Evolutionary conservation across 2,888 invertebrate genomes (phyloP), one percentile per base, ranked within the genome.

Genomic region (Sminthurides aquaticus): DNA sequence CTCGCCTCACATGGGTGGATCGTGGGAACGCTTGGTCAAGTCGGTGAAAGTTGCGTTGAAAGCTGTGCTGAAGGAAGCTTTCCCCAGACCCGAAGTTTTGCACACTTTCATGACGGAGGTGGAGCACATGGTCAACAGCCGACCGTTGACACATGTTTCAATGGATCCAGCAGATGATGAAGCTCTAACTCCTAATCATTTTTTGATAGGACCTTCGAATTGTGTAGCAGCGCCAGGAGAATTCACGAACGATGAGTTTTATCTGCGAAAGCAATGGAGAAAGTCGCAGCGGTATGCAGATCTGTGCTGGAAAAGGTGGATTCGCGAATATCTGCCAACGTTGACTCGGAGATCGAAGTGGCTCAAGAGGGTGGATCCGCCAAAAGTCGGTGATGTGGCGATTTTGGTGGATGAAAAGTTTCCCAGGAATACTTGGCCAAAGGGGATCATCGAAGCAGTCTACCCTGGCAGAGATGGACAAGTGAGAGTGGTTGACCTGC

Each of bases 1-100:
- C 2, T 26, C 56, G 8, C 68, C 71, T 11, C 69, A 71, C 27
- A 66, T 68, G 49, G 72, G 71, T 8, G 71, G 72, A 2, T 62
- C 55, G 11, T 69, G 70, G 69, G 72, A 73, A 29, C 52, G 73
- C 2, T 54, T 71, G 55, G 66, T 74, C 11, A 25, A 62, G 3
- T 65, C 70, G 2, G 64, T 68, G 1, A 64, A 73, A 52, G 52
- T 29, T 1, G 62, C 68, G 2, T 48, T 70, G 20, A 52, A 52
- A 1, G 55, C 48, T 3, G 52, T 56, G 1, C 48, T 70, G 11
- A 24, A 49, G 15, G 54, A 67, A 20, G 57, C 52, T 11, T 48
- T 48, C 11, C 65, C 66, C 24, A 66, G 56, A 29, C 65, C 60
- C 24, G 70, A 73, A 43, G 28, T 57, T n/a, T 58, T 71, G 5